Evolutionary conservation across 2,113 vertebrate species (phyloP).

Genomic region (Hemicordylus capensis): DNA sequence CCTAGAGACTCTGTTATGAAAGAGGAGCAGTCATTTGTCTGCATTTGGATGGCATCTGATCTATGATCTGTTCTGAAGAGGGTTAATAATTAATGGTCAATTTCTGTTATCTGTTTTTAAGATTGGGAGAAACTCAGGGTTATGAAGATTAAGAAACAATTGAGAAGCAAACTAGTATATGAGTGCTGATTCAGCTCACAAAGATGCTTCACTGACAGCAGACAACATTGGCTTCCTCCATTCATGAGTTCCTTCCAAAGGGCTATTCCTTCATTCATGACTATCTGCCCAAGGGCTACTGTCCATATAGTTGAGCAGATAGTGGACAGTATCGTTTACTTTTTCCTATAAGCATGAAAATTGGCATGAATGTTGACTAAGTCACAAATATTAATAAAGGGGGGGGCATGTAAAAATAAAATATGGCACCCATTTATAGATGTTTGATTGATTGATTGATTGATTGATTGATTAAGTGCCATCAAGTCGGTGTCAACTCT

Average conservation of each 20-base stretch:
- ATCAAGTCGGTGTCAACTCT: too few relatives aligned
- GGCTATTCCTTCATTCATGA: not conserved
- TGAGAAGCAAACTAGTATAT: constrained; percentile 5
- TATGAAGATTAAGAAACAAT: not conserved
- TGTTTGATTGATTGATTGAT: too few relatives aligned
- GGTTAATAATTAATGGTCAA: accelerated
- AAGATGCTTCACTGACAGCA: not conserved
- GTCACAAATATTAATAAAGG: too few relatives aligned
- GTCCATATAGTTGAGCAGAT: too few relatives aligned
- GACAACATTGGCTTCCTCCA: too few relatives aligned
- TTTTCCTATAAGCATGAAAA: too few relatives aligned
- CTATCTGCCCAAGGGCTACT: not conserved
- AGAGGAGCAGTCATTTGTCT: constrained; percentile 7
- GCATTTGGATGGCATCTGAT: not conserved
- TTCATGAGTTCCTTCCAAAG: too few relatives aligned
- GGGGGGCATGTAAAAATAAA: too few relatives aligned
- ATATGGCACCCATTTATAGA: too few relatives aligned
- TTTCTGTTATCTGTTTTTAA: not conserved
- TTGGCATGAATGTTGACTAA: too few relatives aligned
- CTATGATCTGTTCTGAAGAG: not conserved
- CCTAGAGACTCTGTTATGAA: not conserved
- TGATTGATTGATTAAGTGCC: too few relatives aligned
- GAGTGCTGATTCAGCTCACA: not conserved
- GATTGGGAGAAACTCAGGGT: not conserved
- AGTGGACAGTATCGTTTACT: too few relatives aligned